Evolutionary conservation across 1,140 invertebrate species (phyloP), one percentile per base, ranked within the genome.

Genomic region (Cotesia typhae): DNA sequence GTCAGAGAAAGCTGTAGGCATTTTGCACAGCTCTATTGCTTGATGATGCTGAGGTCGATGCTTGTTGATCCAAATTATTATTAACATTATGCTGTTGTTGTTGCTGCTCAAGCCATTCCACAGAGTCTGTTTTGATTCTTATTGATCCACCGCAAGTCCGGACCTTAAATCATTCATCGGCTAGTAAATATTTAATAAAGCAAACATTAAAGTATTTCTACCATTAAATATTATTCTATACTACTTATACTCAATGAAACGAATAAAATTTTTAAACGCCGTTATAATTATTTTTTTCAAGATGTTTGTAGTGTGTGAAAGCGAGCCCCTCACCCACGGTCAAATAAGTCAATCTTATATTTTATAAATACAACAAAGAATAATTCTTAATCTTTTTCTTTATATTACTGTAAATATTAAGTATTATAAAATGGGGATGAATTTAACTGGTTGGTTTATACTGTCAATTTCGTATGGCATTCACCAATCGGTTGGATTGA

Each of bases 1-100:
- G 82, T 91, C 87, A 93, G 64, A 92, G 91, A 83, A 93, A 93
- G 73, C 91, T 92, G 78, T 93, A 93, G 47, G 92, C 90, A 82
- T 93, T 93, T 80, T 93, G 92, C 57, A 93, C 87, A 36, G 92
- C 92, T 78, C 92, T 85, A 14, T 86, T 87, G 47, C 87, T 87
- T 35, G 90, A 89, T 67, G 89, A 80, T 53, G 83, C 41, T 47
- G 41, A 47, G 5, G 41, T 81, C 17, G 83, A 79, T 64, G 83
- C 83, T 67, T 83, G 81, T 79, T 89, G 86, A 64, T 85, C 81
- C n/a, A 71, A 74, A 69, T 75, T 81, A 37, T 59, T 77, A 36
- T 71, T 47, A 47, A 47, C 41, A 47, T 47, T 47, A 10, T 47
- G 41, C 5, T 47, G 41, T 10, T 41, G 38, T 73, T 86, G 88